These are phyloP conservation scores for Paratilapia polleni DNA, from an alignment of 2,113 vertebrate species.

Conservation along the genomic window DNA sequence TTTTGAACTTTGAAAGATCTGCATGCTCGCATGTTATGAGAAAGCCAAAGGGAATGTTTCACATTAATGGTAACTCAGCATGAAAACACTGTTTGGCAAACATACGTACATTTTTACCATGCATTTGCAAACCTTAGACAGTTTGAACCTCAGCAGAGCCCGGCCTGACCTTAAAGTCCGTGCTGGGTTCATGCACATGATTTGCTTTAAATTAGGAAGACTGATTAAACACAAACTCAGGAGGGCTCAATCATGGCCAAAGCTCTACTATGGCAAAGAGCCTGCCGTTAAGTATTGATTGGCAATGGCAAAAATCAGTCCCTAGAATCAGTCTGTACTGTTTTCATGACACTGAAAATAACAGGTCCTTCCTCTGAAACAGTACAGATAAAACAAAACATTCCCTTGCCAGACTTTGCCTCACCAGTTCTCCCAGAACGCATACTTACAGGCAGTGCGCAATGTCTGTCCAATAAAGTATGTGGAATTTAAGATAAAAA, in stretches of 20 bases:
- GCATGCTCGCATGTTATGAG: slow-evolving; percentile 33
- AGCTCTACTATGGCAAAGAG: slow-evolving; percentile 39
- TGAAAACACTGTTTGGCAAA: slow-evolving; percentile 62
- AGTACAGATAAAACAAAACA: slow-evolving; percentile 54
- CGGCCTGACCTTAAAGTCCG: slow-evolving; percentile 26
- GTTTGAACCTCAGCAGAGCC: slow-evolving; percentile 36
- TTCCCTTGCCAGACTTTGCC: slow-evolving; percentile 53
- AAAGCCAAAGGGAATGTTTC: slow-evolving; percentile 58
- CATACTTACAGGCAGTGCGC: slow-evolving; percentile 71
- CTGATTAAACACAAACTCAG: slow-evolving; percentile 54
- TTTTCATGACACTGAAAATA: slow-evolving; percentile 68
- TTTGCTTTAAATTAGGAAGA: slow-evolving; percentile 51
- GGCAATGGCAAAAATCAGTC: slow-evolving; percentile 47
- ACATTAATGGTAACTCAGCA: slow-evolving; percentile 46
- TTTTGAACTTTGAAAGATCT: slow-evolving; percentile 25
- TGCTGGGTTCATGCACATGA: slow-evolving; percentile 16
- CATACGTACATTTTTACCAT: slow-evolving; percentile 21
- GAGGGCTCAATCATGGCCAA: slow-evolving; percentile 33
- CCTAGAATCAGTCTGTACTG: slow-evolving; percentile 43
- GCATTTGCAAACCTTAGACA: slow-evolving; percentile 31
- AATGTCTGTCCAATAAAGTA: slow-evolving; percentile 66
- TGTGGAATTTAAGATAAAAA: slow-evolving; percentile 52
- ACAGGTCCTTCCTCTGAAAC: slow-evolving; percentile 48
- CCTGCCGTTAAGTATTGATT: slow-evolving; percentile 50
- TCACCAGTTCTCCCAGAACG: slow-evolving; percentile 51